These are phyloP conservation scores for Pseudocheirus occidentalis DNA, from an alignment of 2,797 vertebrate genomes.

Conservation along the genomic window DNA sequence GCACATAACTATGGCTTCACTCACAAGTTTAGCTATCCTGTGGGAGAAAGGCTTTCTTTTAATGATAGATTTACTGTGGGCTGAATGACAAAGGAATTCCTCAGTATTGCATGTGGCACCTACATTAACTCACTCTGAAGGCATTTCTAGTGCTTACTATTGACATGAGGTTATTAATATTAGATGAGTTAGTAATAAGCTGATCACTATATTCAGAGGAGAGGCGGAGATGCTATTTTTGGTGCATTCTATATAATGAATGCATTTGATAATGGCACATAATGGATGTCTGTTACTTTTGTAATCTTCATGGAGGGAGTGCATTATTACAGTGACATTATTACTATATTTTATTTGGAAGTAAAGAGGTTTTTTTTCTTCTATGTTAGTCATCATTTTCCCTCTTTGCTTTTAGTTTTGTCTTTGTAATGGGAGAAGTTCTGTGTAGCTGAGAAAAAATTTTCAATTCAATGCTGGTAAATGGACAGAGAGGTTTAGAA, in stretches of 20 bases:
- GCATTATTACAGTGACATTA: background rate
- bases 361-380: constrained; percentile 29
- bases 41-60: constrained; percentile 67
- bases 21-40: constrained; percentile 56
- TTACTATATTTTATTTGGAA: constrained; percentile 18
- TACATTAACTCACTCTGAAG: constrained; percentile 56
- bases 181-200: constrained; percentile 66
- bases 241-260: constrained; percentile 49
- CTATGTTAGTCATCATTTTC: background rate
- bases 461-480: background rate
- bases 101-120: constrained; percentile 67
- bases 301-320: background rate
- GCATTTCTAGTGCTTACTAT: constrained; percentile 57
- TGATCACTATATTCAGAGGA: constrained; percentile 53
- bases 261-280: constrained; percentile 46
- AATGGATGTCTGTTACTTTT: constrained; percentile 31
- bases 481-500: background rate
- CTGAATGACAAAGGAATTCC: constrained; percentile 78
- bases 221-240: constrained; percentile 55
- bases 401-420: constrained; percentile 2
- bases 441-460: background rate
- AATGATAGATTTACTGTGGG: constrained; percentile 76
- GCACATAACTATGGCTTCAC: constrained; percentile 44
- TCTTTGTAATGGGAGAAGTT: constrained; percentile 4
- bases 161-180: constrained; percentile 41